Percentiles rank a stretch among this genome's conserved stretches.
These are phyloP conservation scores for Mastomys natalensis DNA, from an alignment of 2,113 vertebrate genomes.

Conservation along the genomic window DNA sequence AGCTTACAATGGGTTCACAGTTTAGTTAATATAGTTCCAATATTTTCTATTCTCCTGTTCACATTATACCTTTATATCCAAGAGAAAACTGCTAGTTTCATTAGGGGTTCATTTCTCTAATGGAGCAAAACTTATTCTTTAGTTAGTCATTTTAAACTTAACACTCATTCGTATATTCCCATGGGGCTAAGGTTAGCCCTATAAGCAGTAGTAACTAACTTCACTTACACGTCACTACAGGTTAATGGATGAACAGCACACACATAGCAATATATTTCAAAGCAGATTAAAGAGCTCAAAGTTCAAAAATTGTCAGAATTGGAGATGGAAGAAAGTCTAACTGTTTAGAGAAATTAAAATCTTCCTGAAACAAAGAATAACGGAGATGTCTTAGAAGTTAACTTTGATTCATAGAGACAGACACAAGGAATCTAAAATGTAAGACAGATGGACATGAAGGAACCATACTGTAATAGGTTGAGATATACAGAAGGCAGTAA, in stretches of 20 bases:
- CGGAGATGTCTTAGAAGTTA: slow-evolving; percentile 7
- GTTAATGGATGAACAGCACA: not conserved
- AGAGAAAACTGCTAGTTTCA: not conserved
- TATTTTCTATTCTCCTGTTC: not conserved
- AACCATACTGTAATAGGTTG: not conserved
- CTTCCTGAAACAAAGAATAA: slow-evolving; percentile 18
- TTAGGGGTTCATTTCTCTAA: not conserved
- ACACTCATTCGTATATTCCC: not conserved
- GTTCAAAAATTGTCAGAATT: not conserved
- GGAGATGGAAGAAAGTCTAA: not conserved
- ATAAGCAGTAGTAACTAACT: slow-evolving; percentile 5
- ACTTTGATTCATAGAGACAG: not conserved
- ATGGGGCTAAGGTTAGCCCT: not conserved
- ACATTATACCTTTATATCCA: not conserved
- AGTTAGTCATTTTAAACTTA: slow-evolving; percentile 37
- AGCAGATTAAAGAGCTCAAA: not conserved
- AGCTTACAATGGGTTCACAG: slow-evolving; percentile 10
- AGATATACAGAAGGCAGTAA: not conserved
- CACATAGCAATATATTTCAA: not conserved
- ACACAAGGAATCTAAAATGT: not conserved
- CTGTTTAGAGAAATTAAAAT: not conserved
- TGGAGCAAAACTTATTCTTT: not conserved
- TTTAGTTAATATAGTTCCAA: not conserved
- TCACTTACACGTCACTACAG: not conserved
- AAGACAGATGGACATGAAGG: not conserved